These are phyloP conservation scores for Lasioglossum zephyrum DNA, from an alignment of 2,888 invertebrate species.

Conservation along the genomic window DNA sequence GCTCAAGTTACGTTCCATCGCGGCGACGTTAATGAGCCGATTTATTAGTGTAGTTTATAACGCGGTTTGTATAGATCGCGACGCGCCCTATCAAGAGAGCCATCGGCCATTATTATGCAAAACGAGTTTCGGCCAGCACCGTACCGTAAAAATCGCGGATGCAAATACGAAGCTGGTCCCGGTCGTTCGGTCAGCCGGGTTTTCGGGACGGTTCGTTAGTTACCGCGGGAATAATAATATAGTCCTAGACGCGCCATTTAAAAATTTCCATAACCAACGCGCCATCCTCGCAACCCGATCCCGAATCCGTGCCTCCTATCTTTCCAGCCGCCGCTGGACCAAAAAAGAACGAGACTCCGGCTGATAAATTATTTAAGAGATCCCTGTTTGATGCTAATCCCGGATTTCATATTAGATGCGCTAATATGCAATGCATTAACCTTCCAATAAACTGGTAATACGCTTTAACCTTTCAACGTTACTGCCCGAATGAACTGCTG, in stretches of 20 bases:
- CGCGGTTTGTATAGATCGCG: conserved; percentile 35
- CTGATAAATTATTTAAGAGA: conserved; percentile 23
- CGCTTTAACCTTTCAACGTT: not conserved
- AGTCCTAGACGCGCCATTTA: conserved; percentile 19
- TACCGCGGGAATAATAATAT: conserved; percentile 36
- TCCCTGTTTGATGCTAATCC: not conserved
- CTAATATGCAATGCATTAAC: not conserved
- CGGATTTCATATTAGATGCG: not conserved
- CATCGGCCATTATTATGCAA: conserved; percentile 56
- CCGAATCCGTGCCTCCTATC: not conserved
- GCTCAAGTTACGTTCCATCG: conserved; percentile 43
- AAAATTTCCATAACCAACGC: conserved; percentile 52
- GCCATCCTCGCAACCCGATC: not conserved
- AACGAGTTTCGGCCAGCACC: conserved; percentile 37
- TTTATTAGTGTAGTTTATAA: conserved; percentile 64
- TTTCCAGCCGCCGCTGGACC: no score
- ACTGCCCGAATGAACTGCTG: not conserved
- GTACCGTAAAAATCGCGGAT: conserved; percentile 47
- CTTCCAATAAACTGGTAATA: not conserved
- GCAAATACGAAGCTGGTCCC: conserved; percentile 46
- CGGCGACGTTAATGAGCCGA: conserved; percentile 63
- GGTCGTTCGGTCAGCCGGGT: conserved; percentile 11
- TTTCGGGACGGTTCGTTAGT: conserved; percentile 57
- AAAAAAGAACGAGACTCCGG: not conserved
- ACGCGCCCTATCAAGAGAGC: conserved; percentile 26